Base-by-base conservation (phyloP, 2,888 invertebrate species). In the Athalia circularis region DNA sequence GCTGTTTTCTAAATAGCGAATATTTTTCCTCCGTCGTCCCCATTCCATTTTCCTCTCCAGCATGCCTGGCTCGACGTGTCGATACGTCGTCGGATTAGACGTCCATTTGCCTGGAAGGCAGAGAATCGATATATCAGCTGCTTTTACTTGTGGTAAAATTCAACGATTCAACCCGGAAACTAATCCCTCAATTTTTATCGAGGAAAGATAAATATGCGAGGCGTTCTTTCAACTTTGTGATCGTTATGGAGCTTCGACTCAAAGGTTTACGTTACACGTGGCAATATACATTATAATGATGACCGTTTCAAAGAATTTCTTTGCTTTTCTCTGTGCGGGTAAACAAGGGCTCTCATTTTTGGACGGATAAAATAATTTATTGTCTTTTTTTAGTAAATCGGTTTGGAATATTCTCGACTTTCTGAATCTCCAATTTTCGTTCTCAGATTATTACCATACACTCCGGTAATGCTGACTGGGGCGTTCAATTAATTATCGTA, bases 31-130 rank as follows among this genome's bases (percentile, higher is more conserved):
- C 52, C 29, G 47, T 65, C 15, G 2, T 45, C 52, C n/a, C 54
- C 11, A 68, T 68, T 52, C 9, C 43, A 2, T 54, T n/a, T 11
- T 8, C 54, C 54, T 54, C 54, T 54, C 54, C 1, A 8, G 54
- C 54, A n/a, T 8, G 8, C 54, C 54, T 54, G 54, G 8, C 54
- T 54, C 11, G 29, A 54, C 43, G 54, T 68, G 52, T 11, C 43
- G 65, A 65, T 65, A 65, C 65, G 65, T 11, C 64, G n/a, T 64
- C 43, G 45, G 45, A 45, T 64, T 64, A 64, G 64, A 45, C 64
- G 43, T 45, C 64, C 64, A 64, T 65, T 48, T 48, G 47, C 65
- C 65, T 29, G 29, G 29, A 29, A 65, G 48, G 48, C 65, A 1
- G 48, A 47, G n/a, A 65, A 65, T 65, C 65, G 48, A 65, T 65